Percentiles rank a stretch among this genome's conserved stretches.
Evolutionary conservation across 2,113 vertebrate genomes (phyloP).

Genomic region (Myotis brandtii): DNA sequence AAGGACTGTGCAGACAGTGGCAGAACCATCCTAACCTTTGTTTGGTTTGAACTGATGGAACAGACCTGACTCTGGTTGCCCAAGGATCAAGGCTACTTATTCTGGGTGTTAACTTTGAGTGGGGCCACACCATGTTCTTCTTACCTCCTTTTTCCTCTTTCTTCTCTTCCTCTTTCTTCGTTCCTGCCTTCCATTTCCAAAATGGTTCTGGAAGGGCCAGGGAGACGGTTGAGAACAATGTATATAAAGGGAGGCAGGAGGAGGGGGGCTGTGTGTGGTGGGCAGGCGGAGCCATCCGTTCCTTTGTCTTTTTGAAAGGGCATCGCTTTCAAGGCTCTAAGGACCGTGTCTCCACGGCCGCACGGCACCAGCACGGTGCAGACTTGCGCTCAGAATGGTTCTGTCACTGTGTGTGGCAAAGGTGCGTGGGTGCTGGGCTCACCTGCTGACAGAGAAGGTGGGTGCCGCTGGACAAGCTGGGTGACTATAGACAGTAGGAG

Average conservation of each 20-base stretch:
- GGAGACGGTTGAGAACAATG: conserved; percentile 66
- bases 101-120: not conserved
- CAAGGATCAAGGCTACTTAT: not conserved
- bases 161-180: conserved; percentile 70
- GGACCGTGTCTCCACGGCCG: not conserved
- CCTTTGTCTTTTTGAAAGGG: not conserved
- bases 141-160: conserved; percentile 71
- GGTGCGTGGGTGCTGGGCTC: not conserved
- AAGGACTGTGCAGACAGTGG: conserved; percentile 8
- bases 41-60: not conserved
- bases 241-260: not conserved
- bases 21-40: conserved; percentile 56
- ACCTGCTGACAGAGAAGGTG: not conserved
- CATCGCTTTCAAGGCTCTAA: not conserved
- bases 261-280: not conserved
- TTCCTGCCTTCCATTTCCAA: conserved; percentile 72
- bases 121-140: not conserved
- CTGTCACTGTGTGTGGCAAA: conserved; percentile 52
- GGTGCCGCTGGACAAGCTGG: not conserved
- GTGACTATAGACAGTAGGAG: not conserved
- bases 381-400: conserved; percentile 42
- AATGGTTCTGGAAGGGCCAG: conserved; percentile 73
- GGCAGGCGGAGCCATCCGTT: not conserved
- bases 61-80: not conserved
- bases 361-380: fast-evolving